Evolutionary conservation across 2,888 invertebrate genomes (phyloP), one percentile per base, ranked within the genome.

Genomic region (Zygogramma bicolorata): DNA sequence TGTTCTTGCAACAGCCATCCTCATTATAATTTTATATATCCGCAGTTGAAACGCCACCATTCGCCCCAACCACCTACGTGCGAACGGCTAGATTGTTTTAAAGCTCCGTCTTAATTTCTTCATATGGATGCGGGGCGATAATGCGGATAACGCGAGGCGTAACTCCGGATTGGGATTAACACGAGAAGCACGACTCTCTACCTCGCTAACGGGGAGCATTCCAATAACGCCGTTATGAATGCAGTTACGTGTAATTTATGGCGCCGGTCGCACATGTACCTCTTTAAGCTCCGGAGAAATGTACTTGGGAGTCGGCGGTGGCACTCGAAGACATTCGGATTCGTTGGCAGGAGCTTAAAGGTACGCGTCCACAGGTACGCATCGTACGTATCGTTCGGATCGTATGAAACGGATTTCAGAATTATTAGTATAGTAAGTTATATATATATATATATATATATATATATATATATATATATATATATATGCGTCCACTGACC

Each of bases 91-190:
- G 73, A 75, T 75, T 75, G 75, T 75, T 75, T 73, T 71, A 71
- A 73, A 71, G 67, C 68, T 65, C 65, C 53, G 66, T 38, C 75
- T 75, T 75, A 75, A 75, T 75, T 75, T 75, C 75, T 75, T 75
- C 73, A 73, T 73, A 75, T 73, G 73, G 73, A 75, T 75, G 75
- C 73, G 71, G n/a, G 71, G 71, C 67, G 75, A 73, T 68, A 69
- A 72, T 70, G 72, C 75, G 70, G 70, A 62, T 67, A 73, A 75
- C 69, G 60, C 68, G 20, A 63, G 31, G 25, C 63, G 29, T 66
- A 65, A 69, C 65, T 69, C 66, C 49, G 42, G 4, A 65, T 69
- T 18, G 31, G 66, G 34, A 69, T 66, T 66, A 58, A 18, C 57
- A 29, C 65, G 40, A 65, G 66, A 46, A 69, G 53, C 49, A 20